These are phyloP conservation scores for Pyralis farinalis DNA, from an alignment of 2,888 invertebrate genomes.

Conservation along the genomic window DNA sequence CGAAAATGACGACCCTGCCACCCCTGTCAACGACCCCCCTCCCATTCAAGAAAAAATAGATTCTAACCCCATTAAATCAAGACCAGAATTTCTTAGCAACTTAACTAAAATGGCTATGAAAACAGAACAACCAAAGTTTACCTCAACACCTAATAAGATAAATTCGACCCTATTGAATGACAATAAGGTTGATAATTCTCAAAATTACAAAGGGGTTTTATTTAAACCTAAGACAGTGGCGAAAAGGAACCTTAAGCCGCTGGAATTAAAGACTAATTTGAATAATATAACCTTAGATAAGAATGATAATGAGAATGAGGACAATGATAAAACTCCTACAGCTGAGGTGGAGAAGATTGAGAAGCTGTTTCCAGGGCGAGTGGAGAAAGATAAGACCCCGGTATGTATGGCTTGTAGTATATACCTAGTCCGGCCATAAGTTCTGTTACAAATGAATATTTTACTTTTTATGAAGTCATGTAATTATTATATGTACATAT, in stretches of 20 bases:
- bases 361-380: slow-evolving; percentile 33
- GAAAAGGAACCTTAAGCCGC: slow-evolving; percentile 72
- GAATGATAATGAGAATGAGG: slow-evolving; percentile 77
- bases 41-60: slow-evolving; percentile 18
- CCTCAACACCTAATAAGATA: slow-evolving; percentile 27
- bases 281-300: slow-evolving; percentile 52
- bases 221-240: slow-evolving; percentile 60
- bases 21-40: slow-evolving; percentile 28
- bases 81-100: slow-evolving; percentile 30
- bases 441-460: no score
- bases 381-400: slow-evolving; percentile 66
- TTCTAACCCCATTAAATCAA: slow-evolving; percentile 7
- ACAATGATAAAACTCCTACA: slow-evolving; percentile 55
- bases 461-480: no score
- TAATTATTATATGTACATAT: no score
- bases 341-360: slow-evolving; percentile 49
- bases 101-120: slow-evolving; percentile 31
- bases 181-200: slow-evolving; percentile 12
- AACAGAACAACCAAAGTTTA: slow-evolving; percentile 30
- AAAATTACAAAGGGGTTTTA: slow-evolving; percentile 28
- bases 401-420: no score
- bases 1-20: slow-evolving; percentile 25
- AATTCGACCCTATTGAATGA: not conserved
- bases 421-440: no score
- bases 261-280: slow-evolving; percentile 78